Percentiles rank a stretch among this genome's conserved stretches.
These are phyloP conservation scores for Mimachlamys varia DNA, from an alignment of 2,888 invertebrate species.

Conservation along the genomic window DNA sequence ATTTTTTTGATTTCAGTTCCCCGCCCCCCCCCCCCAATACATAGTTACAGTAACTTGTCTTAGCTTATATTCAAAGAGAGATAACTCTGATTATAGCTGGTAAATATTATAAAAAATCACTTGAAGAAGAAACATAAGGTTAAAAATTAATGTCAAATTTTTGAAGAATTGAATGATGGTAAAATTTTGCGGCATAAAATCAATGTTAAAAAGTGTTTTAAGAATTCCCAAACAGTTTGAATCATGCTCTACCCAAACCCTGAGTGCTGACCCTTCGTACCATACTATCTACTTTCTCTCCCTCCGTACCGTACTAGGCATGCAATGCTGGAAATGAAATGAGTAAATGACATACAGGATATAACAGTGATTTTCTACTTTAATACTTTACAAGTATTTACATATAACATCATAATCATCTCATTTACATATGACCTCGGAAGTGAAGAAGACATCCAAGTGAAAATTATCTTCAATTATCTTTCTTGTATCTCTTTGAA, in stretches of 20 bases:
- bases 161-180: background rate
- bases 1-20: no score
- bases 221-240: background rate
- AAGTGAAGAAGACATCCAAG: conserved; percentile 4
- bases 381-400: background rate
- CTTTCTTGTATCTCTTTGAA: background rate
- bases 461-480: background rate
- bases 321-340: conserved; percentile 18
- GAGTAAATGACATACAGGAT: background rate
- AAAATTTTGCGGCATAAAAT: background rate
- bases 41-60: no score
- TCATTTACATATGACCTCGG: background rate
- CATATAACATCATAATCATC: background rate
- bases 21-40: no score
- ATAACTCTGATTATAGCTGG: background rate
- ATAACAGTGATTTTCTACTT: background rate
- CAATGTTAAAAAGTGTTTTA: background rate
- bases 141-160: background rate
- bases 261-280: background rate
- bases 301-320: background rate
- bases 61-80: background rate
- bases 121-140: background rate
- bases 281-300: background rate
- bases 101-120: no score
- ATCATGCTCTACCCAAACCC: background rate